Conservation (phyloP, 2,113 vertebrate genomes). For the Sialia sialis region DNA sequence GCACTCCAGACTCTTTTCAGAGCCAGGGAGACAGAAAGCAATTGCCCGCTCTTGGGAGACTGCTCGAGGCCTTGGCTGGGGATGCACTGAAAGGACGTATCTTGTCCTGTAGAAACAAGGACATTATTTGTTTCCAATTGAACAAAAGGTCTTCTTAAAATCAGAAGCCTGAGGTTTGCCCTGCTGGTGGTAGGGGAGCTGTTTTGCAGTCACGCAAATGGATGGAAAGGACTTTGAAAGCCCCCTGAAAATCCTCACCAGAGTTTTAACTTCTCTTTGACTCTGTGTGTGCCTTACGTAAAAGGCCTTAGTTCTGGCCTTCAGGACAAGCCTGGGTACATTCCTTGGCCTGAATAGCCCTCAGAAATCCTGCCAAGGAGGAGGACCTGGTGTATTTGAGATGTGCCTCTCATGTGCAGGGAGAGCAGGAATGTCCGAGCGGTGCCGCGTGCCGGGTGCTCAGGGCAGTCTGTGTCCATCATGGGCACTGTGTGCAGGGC, state of each 20-base stretch:
- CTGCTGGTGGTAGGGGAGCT: background rate
- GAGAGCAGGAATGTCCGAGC: accelerated
- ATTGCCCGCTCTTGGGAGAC: background rate
- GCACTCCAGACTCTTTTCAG: slow-evolving; percentile 12
- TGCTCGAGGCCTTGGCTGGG: background rate
- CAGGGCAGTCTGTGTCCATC: background rate
- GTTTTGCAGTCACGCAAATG: background rate
- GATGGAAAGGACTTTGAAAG: background rate
- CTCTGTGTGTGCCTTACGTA: background rate
- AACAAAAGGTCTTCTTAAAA: background rate
- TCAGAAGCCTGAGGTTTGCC: background rate
- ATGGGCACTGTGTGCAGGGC: accelerated
- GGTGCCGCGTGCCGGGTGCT: accelerated
- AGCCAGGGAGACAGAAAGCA: background rate
- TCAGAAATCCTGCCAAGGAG: accelerated
- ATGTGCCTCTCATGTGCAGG: background rate
- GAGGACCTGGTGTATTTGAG: background rate
- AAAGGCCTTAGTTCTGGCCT: background rate
- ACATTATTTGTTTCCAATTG: background rate
- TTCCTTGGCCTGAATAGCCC: background rate
- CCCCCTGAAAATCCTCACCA: background rate
- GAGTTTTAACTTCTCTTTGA: background rate
- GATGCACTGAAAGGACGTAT: background rate
- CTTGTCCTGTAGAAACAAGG: background rate
- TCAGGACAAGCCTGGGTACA: background rate